phyloP scores from a whole-genome alignment of 2,888 invertebrate species.

The Cephus sareptanus region DNA sequence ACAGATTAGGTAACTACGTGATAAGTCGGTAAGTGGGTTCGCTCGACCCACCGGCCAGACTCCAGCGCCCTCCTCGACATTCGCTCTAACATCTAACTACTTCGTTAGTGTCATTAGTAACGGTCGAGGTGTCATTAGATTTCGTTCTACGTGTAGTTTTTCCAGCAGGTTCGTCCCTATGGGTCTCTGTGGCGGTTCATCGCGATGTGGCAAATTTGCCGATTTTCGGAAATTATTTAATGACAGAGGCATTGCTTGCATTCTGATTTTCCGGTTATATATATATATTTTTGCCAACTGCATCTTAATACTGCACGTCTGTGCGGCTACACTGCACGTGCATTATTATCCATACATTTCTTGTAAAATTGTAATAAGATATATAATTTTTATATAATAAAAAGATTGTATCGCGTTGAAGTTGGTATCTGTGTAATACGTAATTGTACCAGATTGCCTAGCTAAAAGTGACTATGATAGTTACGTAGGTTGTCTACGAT shows the following conservation, averaged over 20 bases:
- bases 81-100: slow-evolving; percentile 64
- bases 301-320: neutral
- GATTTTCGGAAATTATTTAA: neutral
- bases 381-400: neutral
- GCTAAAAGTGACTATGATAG: neutral
- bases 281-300: neutral
- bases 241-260: neutral
- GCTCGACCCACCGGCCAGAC: slow-evolving; percentile 55
- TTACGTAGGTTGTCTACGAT: no score
- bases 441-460: neutral
- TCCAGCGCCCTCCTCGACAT: slow-evolving; percentile 40
- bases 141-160: slow-evolving; percentile 60
- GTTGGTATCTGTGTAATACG: neutral
- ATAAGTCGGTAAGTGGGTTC: slow-evolving; percentile 67
- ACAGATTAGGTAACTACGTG: slow-evolving; percentile 67
- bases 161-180: slow-evolving; percentile 25
- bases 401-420: neutral
- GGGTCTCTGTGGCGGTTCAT: neutral
- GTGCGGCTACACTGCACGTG: no score
- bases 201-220: neutral
- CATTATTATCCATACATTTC: neutral
- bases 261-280: neutral
- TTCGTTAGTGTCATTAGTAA: slow-evolving; percentile 66
- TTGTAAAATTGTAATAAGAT: neutral
- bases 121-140: slow-evolving; percentile 66